A percentile compares a stretch with the other conserved stretches of the same genome.
Conservation (phyloP, 2,797 vertebrate genomes). For the Microcaecilia unicolor region DNA sequence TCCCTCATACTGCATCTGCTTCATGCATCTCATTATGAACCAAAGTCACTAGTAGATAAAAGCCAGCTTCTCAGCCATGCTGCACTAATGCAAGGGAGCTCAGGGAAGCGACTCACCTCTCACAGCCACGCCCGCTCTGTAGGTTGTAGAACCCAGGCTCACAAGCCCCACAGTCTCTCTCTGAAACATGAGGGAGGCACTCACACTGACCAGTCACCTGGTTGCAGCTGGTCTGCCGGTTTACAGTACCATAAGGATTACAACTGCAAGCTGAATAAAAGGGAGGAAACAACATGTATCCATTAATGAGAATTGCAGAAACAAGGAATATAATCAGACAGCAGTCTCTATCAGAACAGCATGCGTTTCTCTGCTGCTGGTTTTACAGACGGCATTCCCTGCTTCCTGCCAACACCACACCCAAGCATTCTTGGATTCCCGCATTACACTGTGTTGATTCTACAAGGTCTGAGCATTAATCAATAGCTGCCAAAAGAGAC, state of each 20-base stretch:
- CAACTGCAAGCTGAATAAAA: constrained; percentile 71
- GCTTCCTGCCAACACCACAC: no score
- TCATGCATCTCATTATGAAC: neutral
- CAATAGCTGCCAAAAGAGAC: no score
- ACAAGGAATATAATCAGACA: neutral
- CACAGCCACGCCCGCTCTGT: constrained; percentile 74
- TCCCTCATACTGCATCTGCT: no score
- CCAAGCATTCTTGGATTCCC: no score
- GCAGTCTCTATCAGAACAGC: no score
- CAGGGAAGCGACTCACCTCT: constrained; percentile 54
- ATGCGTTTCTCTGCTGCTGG: no score
- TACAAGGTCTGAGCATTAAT: no score
- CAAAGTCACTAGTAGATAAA: no score
- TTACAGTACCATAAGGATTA: constrained; percentile 64
- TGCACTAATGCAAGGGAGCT: fast-evolving
- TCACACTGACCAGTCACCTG: constrained; percentile 83
- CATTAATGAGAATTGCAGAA: neutral
- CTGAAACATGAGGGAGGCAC: constrained; percentile 72
- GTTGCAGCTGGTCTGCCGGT: constrained; percentile 62
- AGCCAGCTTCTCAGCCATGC: no score
- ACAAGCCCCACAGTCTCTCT: constrained; percentile 80
- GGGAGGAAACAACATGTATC: neutral
- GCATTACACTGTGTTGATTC: no score
- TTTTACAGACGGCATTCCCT: no score
- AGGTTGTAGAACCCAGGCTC: constrained; percentile 86